These are phyloP conservation scores for Drosophila triauraria DNA, from an alignment of 1,140 invertebrate genomes.

Conservation along the genomic window DNA sequence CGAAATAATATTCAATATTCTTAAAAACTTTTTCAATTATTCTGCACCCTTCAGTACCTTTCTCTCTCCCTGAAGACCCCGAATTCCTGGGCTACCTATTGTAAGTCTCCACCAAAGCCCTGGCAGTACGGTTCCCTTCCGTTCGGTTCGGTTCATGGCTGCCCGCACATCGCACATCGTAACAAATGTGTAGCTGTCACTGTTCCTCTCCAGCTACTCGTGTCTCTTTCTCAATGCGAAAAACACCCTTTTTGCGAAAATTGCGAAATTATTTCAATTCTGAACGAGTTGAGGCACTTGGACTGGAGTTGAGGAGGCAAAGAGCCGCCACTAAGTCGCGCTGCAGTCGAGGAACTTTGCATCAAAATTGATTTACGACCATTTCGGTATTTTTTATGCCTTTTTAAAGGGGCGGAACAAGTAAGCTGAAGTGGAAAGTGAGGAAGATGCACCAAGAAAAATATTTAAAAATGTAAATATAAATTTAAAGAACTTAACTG, in stretches of 20 bases:
- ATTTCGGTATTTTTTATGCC: conserved; percentile 49
- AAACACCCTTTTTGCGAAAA: conserved; percentile 41
- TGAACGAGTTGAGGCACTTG: not conserved
- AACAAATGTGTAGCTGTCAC: conserved; percentile 32
- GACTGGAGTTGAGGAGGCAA: conserved; percentile 7
- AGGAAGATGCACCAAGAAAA: not conserved
- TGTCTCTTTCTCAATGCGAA: conserved; percentile 18
- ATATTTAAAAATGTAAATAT: too few species aligned
- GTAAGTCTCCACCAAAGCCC: not conserved
- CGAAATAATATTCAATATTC: too few species aligned
- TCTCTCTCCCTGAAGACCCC: not conserved
- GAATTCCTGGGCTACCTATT: not conserved
- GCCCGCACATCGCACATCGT: conserved; percentile 29
- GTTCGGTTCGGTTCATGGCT: conserved; percentile 12
- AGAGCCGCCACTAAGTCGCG: conserved; percentile 34
- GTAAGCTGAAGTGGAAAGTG: not conserved
- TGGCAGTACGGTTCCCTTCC: not conserved
- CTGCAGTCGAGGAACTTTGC: conserved; percentile 43
- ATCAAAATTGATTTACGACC: conserved; percentile 76
- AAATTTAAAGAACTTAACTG: too few species aligned
- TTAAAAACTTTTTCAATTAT: too few species aligned
- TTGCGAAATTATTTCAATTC: conserved; percentile 38
- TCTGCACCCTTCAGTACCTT: too few species aligned
- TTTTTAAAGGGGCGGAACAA: conserved; percentile 21
- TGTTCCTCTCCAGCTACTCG: not conserved